Evolutionary conservation across 1,140 invertebrate genomes (phyloP).

Genomic region (Goniozus legneri): DNA sequence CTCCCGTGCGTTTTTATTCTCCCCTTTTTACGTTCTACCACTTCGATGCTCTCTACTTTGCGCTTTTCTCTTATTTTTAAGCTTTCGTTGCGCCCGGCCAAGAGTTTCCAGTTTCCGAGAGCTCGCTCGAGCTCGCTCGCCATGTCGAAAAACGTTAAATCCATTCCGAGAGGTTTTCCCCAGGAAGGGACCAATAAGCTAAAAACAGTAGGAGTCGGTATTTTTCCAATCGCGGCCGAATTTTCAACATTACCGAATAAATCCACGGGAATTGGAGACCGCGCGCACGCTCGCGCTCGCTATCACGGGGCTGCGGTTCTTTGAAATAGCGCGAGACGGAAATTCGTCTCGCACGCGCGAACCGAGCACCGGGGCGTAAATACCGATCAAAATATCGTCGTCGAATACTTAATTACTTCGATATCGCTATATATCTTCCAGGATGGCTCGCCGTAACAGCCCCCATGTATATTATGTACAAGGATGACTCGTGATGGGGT

Average conservation of each 20-base stretch:
- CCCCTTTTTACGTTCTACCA: constrained; percentile 17
- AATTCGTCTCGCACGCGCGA: no score
- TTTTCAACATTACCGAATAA: no score
- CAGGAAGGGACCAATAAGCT: constrained; percentile 17
- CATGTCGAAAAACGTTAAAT: constrained; percentile 40
- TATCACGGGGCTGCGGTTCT: no score
- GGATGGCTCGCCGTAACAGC: constrained; percentile 31
- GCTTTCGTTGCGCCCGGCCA: constrained; percentile 31
- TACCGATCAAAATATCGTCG: constrained; percentile 35
- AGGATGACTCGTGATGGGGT: constrained; percentile 53
- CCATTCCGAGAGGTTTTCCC: constrained; percentile 31
- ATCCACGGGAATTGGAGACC: no score
- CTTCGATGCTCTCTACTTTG: constrained; percentile 35
- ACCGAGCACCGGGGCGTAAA: no score
- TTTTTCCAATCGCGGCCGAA: no score
- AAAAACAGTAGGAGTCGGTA: no score
- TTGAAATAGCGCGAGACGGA: no score
- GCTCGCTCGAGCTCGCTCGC: no score
- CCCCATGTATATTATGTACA: constrained; percentile 36
- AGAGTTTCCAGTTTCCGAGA: constrained; percentile 36
- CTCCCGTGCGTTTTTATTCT: no score
- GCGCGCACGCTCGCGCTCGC: no score
- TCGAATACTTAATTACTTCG: constrained; percentile 37
- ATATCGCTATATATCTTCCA: constrained; percentile 35
- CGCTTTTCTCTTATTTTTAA: constrained; percentile 37